Evolutionary conservation across 2,113 vertebrate species (phyloP), one percentile per base, ranked within the genome.

Genomic region (Paramisgurnus dabryanus): DNA sequence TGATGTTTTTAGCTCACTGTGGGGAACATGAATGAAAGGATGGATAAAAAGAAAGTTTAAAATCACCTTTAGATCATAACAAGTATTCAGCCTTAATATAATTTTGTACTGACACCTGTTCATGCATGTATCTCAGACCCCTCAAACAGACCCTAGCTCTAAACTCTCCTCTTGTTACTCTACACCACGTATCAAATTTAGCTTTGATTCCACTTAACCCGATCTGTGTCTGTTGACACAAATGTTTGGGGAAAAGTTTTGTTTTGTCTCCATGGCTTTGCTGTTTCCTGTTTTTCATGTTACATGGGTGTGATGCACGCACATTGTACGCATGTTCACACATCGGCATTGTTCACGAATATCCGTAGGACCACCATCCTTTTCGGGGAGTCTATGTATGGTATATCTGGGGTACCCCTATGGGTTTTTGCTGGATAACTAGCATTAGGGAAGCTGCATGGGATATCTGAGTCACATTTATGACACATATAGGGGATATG

Each of bases 191-290:
- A 76, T 76, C 74, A 41, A 76, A 66, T 76, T 66, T 65, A 65
- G 61, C 74, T 76, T 76, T 76, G 74, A 76, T 76, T 76, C 63
- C 74, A 66, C 45, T 39, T 45, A 77, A 77, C 75, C 63, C 53
- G 75, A 77, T 65, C 45, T 77, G 45, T 66, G 73, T 75, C 73
- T 64, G 75, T 77, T 77, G 75, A 77, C 47, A 63, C 75, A 66
- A 77, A 66, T 77, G 75, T 65, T 77, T 77, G 45, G 75, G 75
- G 75, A 66, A 77, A 77, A 77, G 47, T 77, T 76, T 77, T 65
- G 75, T 77, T 77, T 77, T 66, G 75, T 77, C 63, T 77, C 75
- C 63, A 77, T 77, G 75, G 63, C 49, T 77, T 77, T 77, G 61
- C 45, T 53, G 61, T 77, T 55, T 77, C 75, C 63, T 77, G 75